These are phyloP conservation scores for Chrysolina americana DNA, from an alignment of 2,888 invertebrate species.

Conservation along the genomic window DNA sequence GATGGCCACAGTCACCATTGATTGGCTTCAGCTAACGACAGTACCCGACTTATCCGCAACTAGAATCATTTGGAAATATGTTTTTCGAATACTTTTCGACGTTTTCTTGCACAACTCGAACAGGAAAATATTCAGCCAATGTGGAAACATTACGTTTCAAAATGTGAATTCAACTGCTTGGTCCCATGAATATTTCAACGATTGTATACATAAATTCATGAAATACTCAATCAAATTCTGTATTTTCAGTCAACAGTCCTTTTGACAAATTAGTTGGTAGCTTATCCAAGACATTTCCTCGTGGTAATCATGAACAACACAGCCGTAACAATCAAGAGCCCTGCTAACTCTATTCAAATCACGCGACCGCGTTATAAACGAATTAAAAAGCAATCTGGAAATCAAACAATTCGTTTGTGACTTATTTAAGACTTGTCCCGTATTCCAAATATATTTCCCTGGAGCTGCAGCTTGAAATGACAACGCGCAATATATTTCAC, in stretches of 20 bases:
- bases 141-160: too few relatives aligned
- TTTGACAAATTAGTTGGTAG: neutral
- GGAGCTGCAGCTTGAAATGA: constrained; percentile 4
- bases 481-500: constrained; percentile 1
- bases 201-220: too few relatives aligned
- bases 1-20: too few relatives aligned
- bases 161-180: too few relatives aligned
- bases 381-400: constrained; percentile 7
- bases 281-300: neutral
- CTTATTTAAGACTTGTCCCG: constrained; percentile 4
- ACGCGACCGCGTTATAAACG: neutral
- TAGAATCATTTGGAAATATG: too few relatives aligned
- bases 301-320: neutral
- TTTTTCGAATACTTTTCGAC: too few relatives aligned
- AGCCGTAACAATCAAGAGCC: neutral
- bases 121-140: too few relatives aligned
- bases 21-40: too few relatives aligned
- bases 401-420: constrained; percentile 14
- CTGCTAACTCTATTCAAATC: constrained; percentile 1
- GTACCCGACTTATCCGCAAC: too few relatives aligned
- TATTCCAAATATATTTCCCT: constrained; percentile 7
- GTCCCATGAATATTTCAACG: too few relatives aligned
- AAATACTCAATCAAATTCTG: too few relatives aligned
- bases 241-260: neutral
- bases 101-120: too few relatives aligned